These are phyloP conservation scores for Therioaphis trifolii DNA, from an alignment of 2,888 invertebrate species.

Conservation along the genomic window DNA sequence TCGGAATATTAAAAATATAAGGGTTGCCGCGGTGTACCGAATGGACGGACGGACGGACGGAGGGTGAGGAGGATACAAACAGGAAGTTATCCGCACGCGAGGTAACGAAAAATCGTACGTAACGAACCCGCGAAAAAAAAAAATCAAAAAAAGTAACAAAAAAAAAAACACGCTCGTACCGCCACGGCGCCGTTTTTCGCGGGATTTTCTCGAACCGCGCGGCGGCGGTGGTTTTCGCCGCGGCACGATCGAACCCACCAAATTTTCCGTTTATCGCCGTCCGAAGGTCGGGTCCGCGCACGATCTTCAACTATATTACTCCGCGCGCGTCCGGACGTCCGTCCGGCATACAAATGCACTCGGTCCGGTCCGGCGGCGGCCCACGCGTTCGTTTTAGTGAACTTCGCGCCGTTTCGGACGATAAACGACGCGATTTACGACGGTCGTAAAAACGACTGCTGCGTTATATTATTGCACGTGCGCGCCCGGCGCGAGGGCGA, in stretches of 20 bases:
- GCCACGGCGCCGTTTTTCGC: no score
- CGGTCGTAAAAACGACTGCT: constrained; percentile 35
- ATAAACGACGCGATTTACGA: constrained; percentile 48
- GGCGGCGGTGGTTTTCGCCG: no score
- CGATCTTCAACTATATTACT: no score
- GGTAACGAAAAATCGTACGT: no score
- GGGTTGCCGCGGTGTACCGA: no score
- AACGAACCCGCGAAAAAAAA: no score
- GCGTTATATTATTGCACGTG: neutral
- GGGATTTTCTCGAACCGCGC: no score
- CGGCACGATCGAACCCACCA: neutral
- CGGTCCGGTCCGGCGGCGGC: neutral
- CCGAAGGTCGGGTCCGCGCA: constrained; percentile 24
- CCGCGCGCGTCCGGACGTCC: constrained; percentile 26
- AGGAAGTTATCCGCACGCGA: no score
- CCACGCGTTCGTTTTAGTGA: constrained; percentile 26
- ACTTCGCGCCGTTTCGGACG: constrained; percentile 34
- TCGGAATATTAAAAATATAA: constrained; percentile 29
- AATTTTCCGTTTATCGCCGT: constrained; percentile 38
- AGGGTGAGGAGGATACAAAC: no score
- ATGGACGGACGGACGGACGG: no score
- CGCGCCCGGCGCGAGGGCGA: neutral
- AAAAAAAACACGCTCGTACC: neutral
- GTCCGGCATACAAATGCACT: constrained; percentile 54
- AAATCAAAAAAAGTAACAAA: neutral